phyloP scores from a whole-genome alignment of 53 echinoderm and acorn worm genomes.

The Apostichopus leukothele region DNA sequence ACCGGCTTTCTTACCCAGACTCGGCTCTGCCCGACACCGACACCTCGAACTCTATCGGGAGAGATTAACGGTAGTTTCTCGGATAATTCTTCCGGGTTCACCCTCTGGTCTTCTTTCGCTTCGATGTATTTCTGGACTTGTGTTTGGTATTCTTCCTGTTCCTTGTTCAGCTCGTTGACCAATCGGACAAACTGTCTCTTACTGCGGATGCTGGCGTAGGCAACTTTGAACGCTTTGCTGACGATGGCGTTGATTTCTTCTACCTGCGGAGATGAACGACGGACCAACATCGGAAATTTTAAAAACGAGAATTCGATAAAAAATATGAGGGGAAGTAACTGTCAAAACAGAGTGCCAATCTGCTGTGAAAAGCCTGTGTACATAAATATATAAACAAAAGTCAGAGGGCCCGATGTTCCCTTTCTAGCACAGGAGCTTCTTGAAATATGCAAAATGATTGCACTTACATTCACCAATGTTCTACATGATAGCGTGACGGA shows the following conservation, averaged over 20 bases:
- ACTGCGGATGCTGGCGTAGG: slow-evolving; percentile 91
- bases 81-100: slow-evolving; percentile 56
- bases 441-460: no score
- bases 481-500: no score
- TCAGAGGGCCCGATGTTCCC: no score
- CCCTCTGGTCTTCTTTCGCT: slow-evolving; percentile 52
- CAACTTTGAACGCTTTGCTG: slow-evolving; percentile 97
- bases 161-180: slow-evolving; percentile 87
- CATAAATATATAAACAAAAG: neutral
- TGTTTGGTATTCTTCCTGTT: slow-evolving; percentile 86
- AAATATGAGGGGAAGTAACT: neutral
- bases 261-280: slow-evolving; percentile 51
- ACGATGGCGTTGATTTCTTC: slow-evolving; percentile 96
- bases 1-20: slow-evolving; percentile 67
- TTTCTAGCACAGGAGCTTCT: no score
- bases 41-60: slow-evolving; percentile 68
- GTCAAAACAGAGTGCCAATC: neutral
- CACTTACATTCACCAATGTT: no score
- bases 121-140: slow-evolving; percentile 71
- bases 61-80: slow-evolving; percentile 66
- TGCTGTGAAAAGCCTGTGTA: no score
- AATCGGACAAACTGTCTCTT: slow-evolving; percentile 91
- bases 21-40: slow-evolving; percentile 73
- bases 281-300: neutral
- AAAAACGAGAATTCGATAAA: neutral